Base-by-base conservation (phyloP, 1,140 invertebrate genomes). In the Cepaea nemoralis region DNA sequence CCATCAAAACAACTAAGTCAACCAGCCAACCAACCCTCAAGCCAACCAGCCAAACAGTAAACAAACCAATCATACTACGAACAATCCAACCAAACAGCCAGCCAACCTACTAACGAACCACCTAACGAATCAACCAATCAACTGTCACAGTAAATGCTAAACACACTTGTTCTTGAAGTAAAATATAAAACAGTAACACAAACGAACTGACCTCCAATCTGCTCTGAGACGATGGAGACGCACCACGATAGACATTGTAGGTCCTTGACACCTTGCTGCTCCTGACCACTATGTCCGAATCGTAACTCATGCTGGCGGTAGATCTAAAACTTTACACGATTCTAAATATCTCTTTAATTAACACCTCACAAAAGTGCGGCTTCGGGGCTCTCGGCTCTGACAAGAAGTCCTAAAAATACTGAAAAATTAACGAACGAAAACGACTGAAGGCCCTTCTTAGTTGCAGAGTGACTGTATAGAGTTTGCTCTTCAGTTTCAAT, bases 241-340 rank as follows among this genome's bases (percentile, higher is more conserved):
- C 85, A 19, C 89, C 89, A 14, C 89, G 80, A 86, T 90, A 90
- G 37, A 90, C 88, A 83, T 90, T 87, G 85, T 90, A 90, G 35
- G 86, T 82, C 27, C 86, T 83, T 45, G 81, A 78, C 40, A 84
- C 80, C 66, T 84, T 85, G 22, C 82, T 80, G 48, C 83, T 42
- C 27, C 80, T 82, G 10, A 82, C 83, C 12, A 31, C 40, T 27
- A 86, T 63, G 73, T 86, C 86, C 12, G 83, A 80, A 80, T 86
- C 86, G 82, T 83, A 85, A 67, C 85, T 84, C 83, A 83, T 83
- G 39, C 39, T 85, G 75, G 39, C 39, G 24, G 39, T 74, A 45
- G 69, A 39, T 70, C 35, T 69, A 22, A 35, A 78, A 45, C 59
- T 80, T 70, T 24, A 19, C 42, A 24, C 37, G 8, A 35, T 39